Conservation (phyloP, 2,888 invertebrate species). For the Pristionchus arcanus region DNA sequence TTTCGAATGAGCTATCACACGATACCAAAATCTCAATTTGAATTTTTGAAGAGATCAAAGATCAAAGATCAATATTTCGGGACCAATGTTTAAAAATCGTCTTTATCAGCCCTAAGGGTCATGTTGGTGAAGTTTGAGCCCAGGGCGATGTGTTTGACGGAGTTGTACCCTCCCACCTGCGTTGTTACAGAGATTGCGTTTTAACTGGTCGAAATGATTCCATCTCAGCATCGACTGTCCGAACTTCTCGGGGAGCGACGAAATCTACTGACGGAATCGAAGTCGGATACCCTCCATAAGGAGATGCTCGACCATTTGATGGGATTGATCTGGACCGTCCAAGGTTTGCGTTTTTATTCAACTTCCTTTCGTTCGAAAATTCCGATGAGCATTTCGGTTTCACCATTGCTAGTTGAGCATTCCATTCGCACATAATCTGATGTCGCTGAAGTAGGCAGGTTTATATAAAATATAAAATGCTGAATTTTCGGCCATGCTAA, state of each 20-base stretch:
- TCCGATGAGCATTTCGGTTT: not conserved
- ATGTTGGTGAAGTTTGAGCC: too few relatives aligned
- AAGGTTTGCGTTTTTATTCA: not conserved
- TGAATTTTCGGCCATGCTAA: too few relatives aligned
- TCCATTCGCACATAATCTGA: not conserved
- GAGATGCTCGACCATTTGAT: not conserved
- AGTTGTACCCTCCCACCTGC: too few relatives aligned
- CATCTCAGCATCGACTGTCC: not conserved
- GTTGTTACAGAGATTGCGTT: not conserved
- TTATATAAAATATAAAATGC: too few relatives aligned
- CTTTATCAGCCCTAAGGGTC: too few relatives aligned
- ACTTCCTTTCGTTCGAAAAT: not conserved
- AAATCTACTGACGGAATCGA: slow-evolving; percentile 16
- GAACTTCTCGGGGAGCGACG: slow-evolving; percentile 21
- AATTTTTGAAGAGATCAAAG: too few relatives aligned
- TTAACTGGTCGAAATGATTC: not conserved
- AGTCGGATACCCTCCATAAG: not conserved
- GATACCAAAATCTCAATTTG: too few relatives aligned
- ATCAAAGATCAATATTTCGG: too few relatives aligned
- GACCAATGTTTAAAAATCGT: too few relatives aligned
- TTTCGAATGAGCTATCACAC: too few relatives aligned
- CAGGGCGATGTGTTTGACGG: too few relatives aligned
- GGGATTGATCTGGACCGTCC: slow-evolving; percentile 45
- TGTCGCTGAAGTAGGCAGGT: too few relatives aligned
- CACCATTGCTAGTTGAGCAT: not conserved